Conservation (phyloP, 2,888 invertebrate genomes). For the Desoria tigrina region DNA sequence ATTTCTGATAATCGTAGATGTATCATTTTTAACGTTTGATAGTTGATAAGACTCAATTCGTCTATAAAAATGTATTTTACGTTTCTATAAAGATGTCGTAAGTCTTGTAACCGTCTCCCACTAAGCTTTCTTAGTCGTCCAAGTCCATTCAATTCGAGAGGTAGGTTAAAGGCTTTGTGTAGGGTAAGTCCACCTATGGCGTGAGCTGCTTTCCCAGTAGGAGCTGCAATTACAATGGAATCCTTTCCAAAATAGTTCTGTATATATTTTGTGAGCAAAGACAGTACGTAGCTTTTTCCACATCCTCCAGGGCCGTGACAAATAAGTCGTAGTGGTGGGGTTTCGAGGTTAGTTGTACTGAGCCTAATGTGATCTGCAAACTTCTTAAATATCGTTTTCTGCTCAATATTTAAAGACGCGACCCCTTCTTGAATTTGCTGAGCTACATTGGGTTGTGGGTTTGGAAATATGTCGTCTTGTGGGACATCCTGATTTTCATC, state of each 20-base stretch:
- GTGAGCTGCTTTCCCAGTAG: constrained; percentile 8
- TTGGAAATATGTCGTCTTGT: no score
- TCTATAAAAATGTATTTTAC: constrained; percentile 22
- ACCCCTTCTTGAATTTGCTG: not conserved
- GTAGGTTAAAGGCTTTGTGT: constrained; percentile 16
- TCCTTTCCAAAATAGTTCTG: not conserved
- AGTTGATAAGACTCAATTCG: constrained; percentile 20
- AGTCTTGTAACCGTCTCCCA: constrained; percentile 5
- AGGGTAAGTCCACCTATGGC: constrained; percentile 7
- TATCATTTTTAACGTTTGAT: constrained; percentile 8
- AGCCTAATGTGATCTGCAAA: no score
- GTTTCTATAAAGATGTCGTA: constrained; percentile 1
- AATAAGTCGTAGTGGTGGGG: no score
- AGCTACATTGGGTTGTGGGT: not conserved
- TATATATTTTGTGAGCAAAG: not conserved
- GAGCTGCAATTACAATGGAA: constrained; percentile 14
- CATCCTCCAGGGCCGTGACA: not conserved
- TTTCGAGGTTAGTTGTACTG: no score
- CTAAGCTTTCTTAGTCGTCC: no score
- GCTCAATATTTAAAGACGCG: not conserved
- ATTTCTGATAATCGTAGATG: constrained; percentile 22
- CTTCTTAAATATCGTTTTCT: not conserved
- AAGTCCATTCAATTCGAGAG: no score
- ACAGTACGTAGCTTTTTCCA: constrained; percentile 18
- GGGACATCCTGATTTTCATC: no score